phyloP scores from a whole-genome alignment of 2,797 vertebrate genomes.

The Neosilurus hyrtlii region DNA sequence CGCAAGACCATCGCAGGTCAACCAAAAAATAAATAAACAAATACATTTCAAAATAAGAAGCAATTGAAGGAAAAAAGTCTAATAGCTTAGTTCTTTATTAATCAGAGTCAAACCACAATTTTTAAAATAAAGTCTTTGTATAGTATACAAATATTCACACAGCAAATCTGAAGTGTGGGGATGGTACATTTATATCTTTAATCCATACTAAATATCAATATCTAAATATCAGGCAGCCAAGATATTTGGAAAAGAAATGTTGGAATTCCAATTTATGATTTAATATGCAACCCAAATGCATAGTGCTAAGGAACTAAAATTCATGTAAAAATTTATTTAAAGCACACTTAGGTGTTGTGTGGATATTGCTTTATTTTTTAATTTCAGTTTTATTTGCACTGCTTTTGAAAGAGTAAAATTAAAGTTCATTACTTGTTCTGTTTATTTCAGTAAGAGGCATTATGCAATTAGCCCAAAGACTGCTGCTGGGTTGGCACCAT shows the following conservation, averaged over 20 bases:
- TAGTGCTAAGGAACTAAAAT: not conserved
- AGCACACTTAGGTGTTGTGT: constrained; percentile 7
- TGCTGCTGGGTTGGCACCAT: constrained; percentile 6
- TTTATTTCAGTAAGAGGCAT: constrained; percentile 35
- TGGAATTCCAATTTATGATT: not conserved
- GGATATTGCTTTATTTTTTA: not conserved
- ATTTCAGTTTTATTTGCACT: constrained; percentile 1
- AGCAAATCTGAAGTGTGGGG: constrained; percentile 69
- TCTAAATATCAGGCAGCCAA: not conserved
- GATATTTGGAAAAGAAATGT: not conserved
- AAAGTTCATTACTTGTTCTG: constrained; percentile 29
- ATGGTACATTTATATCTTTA: constrained; percentile 21
- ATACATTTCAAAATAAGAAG: not conserved
- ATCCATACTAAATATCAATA: not conserved
- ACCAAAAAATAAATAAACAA: not conserved
- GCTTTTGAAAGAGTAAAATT: constrained; percentile 5
- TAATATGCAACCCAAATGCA: not conserved
- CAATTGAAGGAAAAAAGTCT: not conserved
- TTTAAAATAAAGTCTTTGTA: constrained; percentile 82
- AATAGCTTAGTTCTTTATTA: constrained; percentile 32
- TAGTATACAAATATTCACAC: constrained; percentile 90
- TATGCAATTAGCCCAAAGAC: constrained; percentile 31
- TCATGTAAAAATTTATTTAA: not conserved
- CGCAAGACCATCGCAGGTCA: no score
- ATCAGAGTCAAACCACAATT: constrained; percentile 74